Evolutionary conservation across 2,888 invertebrate species (phyloP).

Genomic region (Thecophora atra): DNA sequence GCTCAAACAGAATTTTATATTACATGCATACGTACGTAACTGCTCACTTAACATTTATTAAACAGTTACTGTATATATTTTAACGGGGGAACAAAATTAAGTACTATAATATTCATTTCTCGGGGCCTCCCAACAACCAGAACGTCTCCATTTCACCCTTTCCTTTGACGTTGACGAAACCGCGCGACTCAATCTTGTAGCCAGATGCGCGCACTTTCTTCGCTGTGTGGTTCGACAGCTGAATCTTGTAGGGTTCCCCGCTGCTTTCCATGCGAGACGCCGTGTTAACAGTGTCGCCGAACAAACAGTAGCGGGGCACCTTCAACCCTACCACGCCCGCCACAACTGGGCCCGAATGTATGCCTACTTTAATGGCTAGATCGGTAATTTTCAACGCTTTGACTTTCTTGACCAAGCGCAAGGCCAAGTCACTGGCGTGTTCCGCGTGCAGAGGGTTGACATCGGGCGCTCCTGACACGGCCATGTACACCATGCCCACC

Average conservation of each 20-base stretch:
- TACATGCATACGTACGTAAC: too few relatives aligned
- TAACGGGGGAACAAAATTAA: too few relatives aligned
- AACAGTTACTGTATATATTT: too few relatives aligned
- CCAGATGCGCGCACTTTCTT: conserved; percentile 73
- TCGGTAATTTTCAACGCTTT: conserved; percentile 73
- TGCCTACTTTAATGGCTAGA: conserved; percentile 71
- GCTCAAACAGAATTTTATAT: too few relatives aligned
- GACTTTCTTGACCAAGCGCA: conserved; percentile 77
- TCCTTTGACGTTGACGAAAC: conserved; percentile 83
- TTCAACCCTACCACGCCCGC: conserved; percentile 88
- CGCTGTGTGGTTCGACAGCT: conserved; percentile 80
- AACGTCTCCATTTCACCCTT: conserved; percentile 90
- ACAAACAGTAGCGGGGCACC: conserved; percentile 83
- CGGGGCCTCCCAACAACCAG: conserved; percentile 75
- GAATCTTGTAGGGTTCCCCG: conserved; percentile 75
- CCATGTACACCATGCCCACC: conserved; percentile 91
- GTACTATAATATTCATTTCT: conserved; percentile 25
- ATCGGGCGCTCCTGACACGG: conserved; percentile 89
- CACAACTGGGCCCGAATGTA: conserved; percentile 88
- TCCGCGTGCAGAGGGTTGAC: conserved; percentile 77
- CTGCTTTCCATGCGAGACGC: conserved; percentile 88
- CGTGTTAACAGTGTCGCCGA: conserved; percentile 91
- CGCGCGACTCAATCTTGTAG: conserved; percentile 76
- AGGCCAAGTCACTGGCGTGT: conserved; percentile 80
- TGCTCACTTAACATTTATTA: too few relatives aligned